Base-by-base conservation (phyloP, 1,140 invertebrate genomes). In the Elysia chlorotica region DNA sequence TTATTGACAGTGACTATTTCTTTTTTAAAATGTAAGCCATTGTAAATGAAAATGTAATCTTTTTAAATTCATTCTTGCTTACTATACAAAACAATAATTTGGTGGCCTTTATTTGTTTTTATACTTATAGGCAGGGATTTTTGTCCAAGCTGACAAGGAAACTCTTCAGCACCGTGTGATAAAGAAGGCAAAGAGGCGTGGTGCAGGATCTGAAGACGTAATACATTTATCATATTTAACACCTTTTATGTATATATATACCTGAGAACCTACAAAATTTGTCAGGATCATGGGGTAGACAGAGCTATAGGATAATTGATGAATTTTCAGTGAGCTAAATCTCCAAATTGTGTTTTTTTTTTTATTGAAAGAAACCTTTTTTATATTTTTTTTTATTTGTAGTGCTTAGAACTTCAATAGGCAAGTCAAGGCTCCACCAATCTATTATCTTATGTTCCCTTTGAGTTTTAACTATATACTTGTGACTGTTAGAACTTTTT, bases 151-250 rank as follows among this genome's bases (percentile, higher is more conserved):
- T 5, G 70, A 91, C 0, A 89, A 91, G 53, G 92, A 94, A 61
- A 88, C 92, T 69, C 82, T 97, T 30, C 91, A 93, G 80, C 91
- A 91, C 78, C 90, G 95, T 83, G 89, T 93, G 74, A 92, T 96
- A 35, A 93, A 91, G 88, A 92, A 90, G 76, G 95, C 94, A 2
- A 93, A 91, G 84, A 88, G 95, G 78, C 89, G 92, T 79, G 85
- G 87, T 14, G 41, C 37, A 28, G 59, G 23, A 31, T 74, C 65
- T 17, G 69, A 72, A 53, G 56, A 53, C 33, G 2, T 53, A n/a
- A 53, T 68, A 53, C 35, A 53, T 68, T n/a, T 41, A 17, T 10
- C 5, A 19, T 33, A 36, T 65, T 2, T 21, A 65, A 65, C 4
- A 35, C 31, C 41, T 25, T 65, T n/a, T 54, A 48, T 48, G 41